Evolutionary conservation across 2,797 vertebrate genomes (phyloP).

Genomic region (Alosa sapidissima): DNA sequence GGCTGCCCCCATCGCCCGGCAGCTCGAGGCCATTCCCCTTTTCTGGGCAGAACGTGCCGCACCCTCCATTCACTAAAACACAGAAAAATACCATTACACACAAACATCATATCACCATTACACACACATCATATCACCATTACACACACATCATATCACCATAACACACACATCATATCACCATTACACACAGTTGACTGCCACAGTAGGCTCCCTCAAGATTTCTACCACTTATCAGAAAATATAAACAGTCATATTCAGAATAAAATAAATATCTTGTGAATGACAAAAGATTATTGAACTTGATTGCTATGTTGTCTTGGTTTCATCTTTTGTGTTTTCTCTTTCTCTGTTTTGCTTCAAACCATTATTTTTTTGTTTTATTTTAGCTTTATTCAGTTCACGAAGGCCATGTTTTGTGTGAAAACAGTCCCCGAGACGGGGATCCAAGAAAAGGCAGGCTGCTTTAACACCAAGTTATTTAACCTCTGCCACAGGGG

Average conservation of each 20-base stretch:
- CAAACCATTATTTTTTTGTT: background rate
- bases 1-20: conserved; percentile 71
- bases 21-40: conserved; percentile 80
- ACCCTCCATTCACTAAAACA: conserved; percentile 80
- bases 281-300: background rate
- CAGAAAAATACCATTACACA: conserved; percentile 28
- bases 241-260: background rate
- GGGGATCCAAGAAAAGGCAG: conserved; percentile 19
- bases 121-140: background rate
- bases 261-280: background rate
- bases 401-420: conserved; percentile 17
- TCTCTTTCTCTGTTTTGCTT: background rate
- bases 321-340: background rate
- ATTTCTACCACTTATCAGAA: background rate
- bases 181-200: background rate
- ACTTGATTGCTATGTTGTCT: background rate
- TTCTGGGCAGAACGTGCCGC: conserved; percentile 77
- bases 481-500: conserved; percentile 24
- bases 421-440: background rate
- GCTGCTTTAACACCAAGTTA: conserved; percentile 23
- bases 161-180: background rate
- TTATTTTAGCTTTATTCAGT: conserved; percentile 5
- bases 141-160: background rate
- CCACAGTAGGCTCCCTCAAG: background rate
- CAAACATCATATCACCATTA: background rate